Base-by-base conservation (phyloP, 2,113 vertebrate genomes). In the Hiodon alosoides region DNA sequence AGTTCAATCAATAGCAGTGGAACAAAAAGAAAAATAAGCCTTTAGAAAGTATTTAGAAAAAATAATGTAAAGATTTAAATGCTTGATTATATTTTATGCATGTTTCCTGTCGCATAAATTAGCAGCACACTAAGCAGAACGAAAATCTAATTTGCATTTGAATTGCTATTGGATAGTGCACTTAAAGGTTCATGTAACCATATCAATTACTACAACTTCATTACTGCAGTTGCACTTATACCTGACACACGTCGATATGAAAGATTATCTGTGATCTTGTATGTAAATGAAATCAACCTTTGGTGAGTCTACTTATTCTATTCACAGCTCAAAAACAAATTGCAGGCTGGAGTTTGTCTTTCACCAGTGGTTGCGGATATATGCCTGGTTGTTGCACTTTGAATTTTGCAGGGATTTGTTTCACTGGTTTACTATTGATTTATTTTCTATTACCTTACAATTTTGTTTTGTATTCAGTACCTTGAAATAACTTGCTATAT, bases 181-280 rank as follows among this genome's bases (percentile, higher is more conserved):
- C 72, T 77, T 3, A 62, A 10, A 50, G 80, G 81, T 89, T 82
- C 78, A 82, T 86, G 83, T 85, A 81, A 79, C 81, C 84, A 80
- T 88, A 91, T 88, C 86, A 86, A 85, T 89, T 86, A 88, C 81
- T 57, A 77, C 64, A 81, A 86, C 77, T 89, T 87, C 88, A 91
- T 91, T 90, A 89, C 79, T 87, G 76, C 75, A 73, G 71, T 82
- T 86, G 81, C 85, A 83, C 80, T 87, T 89, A 81, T 81, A 82
- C 79, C 81, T 80, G 77, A 84, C 82, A 81, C 79, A 62, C 54
- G 82, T 89, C 89, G 83, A 77, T 78, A 77, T 89, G 86, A 92
- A 84, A 77, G 81, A 88, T 81, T 79, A 78, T 87, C 84, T 83
- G 82, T 85, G 85, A 85, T 87, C 89, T 85, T 77, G 70, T 82